phyloP scores from a whole-genome alignment of 2,888 invertebrate species.

The Rhogogaster chlorosoma region DNA sequence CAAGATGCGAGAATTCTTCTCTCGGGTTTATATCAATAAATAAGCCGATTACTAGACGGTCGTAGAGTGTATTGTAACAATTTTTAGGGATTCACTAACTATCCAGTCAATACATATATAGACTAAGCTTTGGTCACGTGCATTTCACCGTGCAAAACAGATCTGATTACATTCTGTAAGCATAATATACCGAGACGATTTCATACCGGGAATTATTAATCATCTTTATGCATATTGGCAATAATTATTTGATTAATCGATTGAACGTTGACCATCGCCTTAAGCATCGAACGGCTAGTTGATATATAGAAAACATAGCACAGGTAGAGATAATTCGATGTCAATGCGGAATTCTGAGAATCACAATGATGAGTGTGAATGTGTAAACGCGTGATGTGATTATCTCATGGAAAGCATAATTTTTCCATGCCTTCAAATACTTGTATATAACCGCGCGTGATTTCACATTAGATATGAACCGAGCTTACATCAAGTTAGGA shows the following conservation, averaged over 20 bases:
- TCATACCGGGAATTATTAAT: not conserved
- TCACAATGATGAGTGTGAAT: not conserved
- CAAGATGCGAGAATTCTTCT: not conserved
- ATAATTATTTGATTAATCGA: not conserved
- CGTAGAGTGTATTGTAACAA: not conserved
- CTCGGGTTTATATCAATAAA: not conserved
- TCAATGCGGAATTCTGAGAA: not conserved
- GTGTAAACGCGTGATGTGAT: not conserved
- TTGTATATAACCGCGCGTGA: not conserved
- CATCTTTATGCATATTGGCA: not conserved
- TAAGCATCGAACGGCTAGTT: not conserved
- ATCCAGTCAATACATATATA: not conserved
- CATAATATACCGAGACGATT: not conserved
- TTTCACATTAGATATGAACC: not conserved
- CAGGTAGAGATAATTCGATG: not conserved
- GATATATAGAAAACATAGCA: not conserved
- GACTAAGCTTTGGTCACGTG: not conserved
- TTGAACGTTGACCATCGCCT: not conserved
- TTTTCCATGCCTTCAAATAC: not conserved
- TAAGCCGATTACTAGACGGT: not conserved
- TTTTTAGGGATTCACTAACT: constrained; percentile 22
- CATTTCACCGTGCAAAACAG: not conserved
- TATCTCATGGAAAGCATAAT: not conserved
- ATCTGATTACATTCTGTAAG: not conserved
- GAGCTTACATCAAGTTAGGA: not conserved